Conservation (phyloP, 2,888 invertebrate genomes). For the Tortricodes alternella region DNA sequence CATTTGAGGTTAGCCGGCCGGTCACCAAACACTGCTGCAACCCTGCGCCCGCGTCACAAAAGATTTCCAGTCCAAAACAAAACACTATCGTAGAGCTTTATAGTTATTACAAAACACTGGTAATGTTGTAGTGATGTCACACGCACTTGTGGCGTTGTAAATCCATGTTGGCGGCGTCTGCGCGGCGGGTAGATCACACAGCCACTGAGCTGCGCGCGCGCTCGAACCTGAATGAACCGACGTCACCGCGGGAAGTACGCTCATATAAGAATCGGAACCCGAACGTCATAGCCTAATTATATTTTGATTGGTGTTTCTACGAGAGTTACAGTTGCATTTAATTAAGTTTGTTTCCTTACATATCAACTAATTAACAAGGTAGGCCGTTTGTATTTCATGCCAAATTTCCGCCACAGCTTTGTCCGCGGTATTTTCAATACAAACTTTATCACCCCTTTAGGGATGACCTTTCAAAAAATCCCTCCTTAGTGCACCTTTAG, state of each 20-base stretch:
- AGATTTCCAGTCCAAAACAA: neutral
- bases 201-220: conserved; percentile 71
- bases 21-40: conserved; percentile 27
- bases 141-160: neutral
- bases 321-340: conserved; percentile 1
- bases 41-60: too few species aligned
- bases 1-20: conserved; percentile 60
- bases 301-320: conserved; percentile 57
- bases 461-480: too few species aligned
- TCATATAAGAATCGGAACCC: conserved; percentile 54
- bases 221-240: conserved; percentile 72
- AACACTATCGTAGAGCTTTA: neutral
- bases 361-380: too few species aligned
- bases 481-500: too few species aligned
- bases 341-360: neutral
- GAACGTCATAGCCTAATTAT: conserved; percentile 67
- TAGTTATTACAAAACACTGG: too few species aligned
- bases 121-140: too few species aligned
- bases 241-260: conserved; percentile 80
- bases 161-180: conserved; percentile 63
- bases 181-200: conserved; percentile 75
- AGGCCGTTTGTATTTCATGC: too few species aligned
- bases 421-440: too few species aligned
- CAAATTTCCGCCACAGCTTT: too few species aligned
- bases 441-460: too few species aligned